Evolutionary conservation across 2,113 vertebrate genomes (phyloP).

Genomic region (Cercocebus atys): DNA sequence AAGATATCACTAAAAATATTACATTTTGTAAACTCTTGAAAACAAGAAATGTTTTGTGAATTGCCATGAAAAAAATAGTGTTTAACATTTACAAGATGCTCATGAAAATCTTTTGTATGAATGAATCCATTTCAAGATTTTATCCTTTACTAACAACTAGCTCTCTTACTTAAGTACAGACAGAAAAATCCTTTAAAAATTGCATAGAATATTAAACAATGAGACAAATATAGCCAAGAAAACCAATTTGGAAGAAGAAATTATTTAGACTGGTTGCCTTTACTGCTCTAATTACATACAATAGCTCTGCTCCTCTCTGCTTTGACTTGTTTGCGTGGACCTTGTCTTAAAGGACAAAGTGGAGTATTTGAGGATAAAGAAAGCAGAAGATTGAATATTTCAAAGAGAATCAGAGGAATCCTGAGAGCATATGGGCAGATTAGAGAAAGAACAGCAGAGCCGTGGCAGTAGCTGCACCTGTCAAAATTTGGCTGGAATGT

Average conservation of each 20-base stretch:
- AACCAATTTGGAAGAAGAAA: conserved; percentile 45
- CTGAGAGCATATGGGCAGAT: conserved; percentile 77
- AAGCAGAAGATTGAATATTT: conserved; percentile 54
- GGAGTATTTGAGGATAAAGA: conserved; percentile 21
- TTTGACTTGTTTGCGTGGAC: conserved; percentile 48
- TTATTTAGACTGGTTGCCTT: conserved; percentile 48
- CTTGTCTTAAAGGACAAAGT: conserved; percentile 56
- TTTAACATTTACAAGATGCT: conserved; percentile 10
- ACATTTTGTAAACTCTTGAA: background rate
- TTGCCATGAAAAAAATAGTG: background rate
- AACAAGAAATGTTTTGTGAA: conserved; percentile 22
- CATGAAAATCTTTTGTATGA: conserved; percentile 23
- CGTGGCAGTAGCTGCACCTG: conserved; percentile 70
- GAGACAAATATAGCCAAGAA: conserved; percentile 54
- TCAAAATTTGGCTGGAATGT: conserved; percentile 74
- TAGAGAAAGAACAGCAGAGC: conserved; percentile 68
- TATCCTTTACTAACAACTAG: conserved; percentile 51
- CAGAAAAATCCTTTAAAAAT: conserved; percentile 44
- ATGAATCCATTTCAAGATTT: conserved; percentile 31
- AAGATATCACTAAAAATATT: conserved; percentile 22
- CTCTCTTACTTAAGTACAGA: conserved; percentile 52
- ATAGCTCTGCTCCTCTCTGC: conserved; percentile 26
- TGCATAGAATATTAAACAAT: conserved; percentile 51
- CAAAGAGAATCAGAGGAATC: conserved; percentile 53
- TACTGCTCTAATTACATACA: conserved; percentile 50